Evolutionary conservation across 2,888 invertebrate species (phyloP), one percentile per base, ranked within the genome.

Genomic region (Rosalia funebris): DNA sequence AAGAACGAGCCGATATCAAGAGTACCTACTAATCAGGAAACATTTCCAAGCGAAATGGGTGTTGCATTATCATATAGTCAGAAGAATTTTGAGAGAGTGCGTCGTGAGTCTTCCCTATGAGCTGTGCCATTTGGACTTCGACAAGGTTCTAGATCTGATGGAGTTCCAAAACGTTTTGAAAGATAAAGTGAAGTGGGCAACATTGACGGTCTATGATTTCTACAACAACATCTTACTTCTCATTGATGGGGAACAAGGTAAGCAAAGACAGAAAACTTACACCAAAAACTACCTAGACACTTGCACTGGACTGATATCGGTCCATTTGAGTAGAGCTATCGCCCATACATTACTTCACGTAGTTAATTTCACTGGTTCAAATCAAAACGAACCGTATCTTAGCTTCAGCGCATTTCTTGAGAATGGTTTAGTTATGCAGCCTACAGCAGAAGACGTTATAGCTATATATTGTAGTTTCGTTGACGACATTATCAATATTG

Each of bases 291-390:
- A 71, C 57, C 58, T 73, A 45, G 66, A 60, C 20, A 73, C 73
- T 12, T 71, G 71, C 39, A 75, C 74, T 17, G 82, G 81, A 15
- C 75, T 87, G 1, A 82, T 87, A 53, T 82, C 83, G 46, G 83
- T 86, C 71, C 87, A 89, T 77, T 84, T 92, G 70, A 87, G 89
- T 72, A 86, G 87, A 71, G 72, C 88, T 37, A 90, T 91, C 84
- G 86, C 88, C 44, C 82, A 85, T 58, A 91, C 90, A 10, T 85
- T 91, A 46, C 81, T 87, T 47, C 82, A 86, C 63, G 80, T 91
- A n/a, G 84, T 88, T 59, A 81, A 84, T 0, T 77, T 83, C 15
- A 82, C 89, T 9, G 79, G 82, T 59, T 80, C 84, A 66, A 79
- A 83, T 1, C 80, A 83, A 4, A 59, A 56, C 11, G 56, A 48